Percentiles rank a stretch among this genome's conserved stretches.
phyloP scores from a whole-genome alignment of 2,797 vertebrate species.

The Enteromius mattozi region DNA sequence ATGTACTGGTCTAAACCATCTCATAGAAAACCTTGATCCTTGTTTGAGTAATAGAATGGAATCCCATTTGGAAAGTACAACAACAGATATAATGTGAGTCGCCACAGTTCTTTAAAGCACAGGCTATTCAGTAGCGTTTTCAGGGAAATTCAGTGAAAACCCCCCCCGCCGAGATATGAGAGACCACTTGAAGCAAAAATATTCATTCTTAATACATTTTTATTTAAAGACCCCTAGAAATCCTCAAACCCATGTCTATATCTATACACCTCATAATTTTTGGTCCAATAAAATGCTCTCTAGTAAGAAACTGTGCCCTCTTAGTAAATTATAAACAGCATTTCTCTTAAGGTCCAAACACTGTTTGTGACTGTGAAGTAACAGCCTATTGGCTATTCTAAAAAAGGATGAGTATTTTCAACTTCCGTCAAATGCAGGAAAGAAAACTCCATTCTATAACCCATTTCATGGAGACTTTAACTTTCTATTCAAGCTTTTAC shows the following conservation, averaged over 20 bases:
- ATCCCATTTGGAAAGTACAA: slow-evolving; percentile 56
- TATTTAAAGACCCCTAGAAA: slow-evolving; percentile 2
- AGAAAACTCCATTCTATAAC: not conserved
- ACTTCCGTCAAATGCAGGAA: not conserved
- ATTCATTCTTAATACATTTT: slow-evolving; percentile 41
- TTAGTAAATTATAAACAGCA: not conserved
- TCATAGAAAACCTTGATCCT: slow-evolving; percentile 61
- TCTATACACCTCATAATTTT: not conserved
- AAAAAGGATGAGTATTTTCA: not conserved
- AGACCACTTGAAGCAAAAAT: slow-evolving; percentile 33
- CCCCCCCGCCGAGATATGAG: not conserved
- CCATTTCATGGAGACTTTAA: slow-evolving; percentile 19
- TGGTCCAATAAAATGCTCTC: not conserved
- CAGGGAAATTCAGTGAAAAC: slow-evolving; percentile 40
- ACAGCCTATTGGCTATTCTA: not conserved
- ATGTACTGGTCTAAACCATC: not conserved
- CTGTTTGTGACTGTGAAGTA: not conserved
- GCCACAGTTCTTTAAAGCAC: slow-evolving; percentile 35
- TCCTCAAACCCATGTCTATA: not conserved
- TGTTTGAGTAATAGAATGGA: slow-evolving; percentile 57
- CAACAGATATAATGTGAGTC: slow-evolving; percentile 47
- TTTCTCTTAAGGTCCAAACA: not conserved
- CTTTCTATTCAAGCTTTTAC: not conserved
- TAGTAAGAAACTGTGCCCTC: not conserved
- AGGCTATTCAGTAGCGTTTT: slow-evolving; percentile 18